These are phyloP conservation scores for Mesochorus sp. DNA, from an alignment of 2,888 invertebrate genomes.

Conservation along the genomic window DNA sequence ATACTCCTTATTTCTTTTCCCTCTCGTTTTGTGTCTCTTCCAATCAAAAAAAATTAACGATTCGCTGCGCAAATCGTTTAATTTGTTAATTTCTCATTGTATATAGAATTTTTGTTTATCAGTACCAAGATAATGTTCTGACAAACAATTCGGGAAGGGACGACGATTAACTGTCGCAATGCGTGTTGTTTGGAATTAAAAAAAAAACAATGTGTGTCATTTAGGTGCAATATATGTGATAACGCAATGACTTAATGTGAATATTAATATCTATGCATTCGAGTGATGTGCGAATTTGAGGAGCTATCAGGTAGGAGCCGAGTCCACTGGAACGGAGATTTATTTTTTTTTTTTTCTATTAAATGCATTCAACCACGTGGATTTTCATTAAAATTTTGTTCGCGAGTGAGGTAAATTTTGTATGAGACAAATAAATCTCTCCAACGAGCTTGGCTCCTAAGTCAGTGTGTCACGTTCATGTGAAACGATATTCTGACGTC, in stretches of 20 bases:
- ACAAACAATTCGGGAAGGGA: background rate
- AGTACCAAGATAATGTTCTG: background rate
- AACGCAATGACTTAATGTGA: too few species aligned
- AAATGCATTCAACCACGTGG: background rate
- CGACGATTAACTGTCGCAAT: background rate
- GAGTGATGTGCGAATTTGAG: too few species aligned
- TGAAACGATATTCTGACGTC: constrained; percentile 8
- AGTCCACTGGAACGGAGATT: constrained; percentile 69
- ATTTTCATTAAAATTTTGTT: constrained; percentile 45
- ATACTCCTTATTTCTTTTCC: constrained; percentile 33
- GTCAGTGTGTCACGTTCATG: constrained; percentile 2
- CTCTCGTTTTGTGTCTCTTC: constrained; percentile 11
- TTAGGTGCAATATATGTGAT: background rate
- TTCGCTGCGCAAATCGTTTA: constrained; percentile 18
- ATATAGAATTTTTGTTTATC: too few species aligned
- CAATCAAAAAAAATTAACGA: background rate
- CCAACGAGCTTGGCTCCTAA: too few species aligned
- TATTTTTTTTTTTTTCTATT: background rate
- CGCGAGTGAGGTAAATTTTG: constrained; percentile 61
- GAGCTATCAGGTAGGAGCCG: too few species aligned
- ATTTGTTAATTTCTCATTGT: constrained; percentile 13
- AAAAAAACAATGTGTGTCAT: background rate
- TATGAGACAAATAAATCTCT: too few species aligned
- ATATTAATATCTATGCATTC: too few species aligned
- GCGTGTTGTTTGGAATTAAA: background rate